These are phyloP conservation scores for Drosophila histrio DNA, from an alignment of 2,888 invertebrate genomes.

Conservation along the genomic window DNA sequence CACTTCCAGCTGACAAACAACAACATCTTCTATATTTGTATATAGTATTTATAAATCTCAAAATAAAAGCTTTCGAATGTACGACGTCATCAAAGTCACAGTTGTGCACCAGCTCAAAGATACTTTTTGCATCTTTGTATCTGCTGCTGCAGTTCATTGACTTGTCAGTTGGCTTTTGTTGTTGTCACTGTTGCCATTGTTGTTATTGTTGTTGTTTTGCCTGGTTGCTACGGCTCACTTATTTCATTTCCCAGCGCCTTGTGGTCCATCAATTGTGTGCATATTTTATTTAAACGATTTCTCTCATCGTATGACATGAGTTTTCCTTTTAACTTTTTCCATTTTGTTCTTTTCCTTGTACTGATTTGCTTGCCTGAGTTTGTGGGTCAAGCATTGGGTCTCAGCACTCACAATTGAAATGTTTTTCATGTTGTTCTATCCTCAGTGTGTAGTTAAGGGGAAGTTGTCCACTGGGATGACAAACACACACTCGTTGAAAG, in stretches of 20 bases:
- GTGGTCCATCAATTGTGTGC: constrained; percentile 69
- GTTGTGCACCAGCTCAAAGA: constrained; percentile 41
- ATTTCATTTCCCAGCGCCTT: constrained; percentile 63
- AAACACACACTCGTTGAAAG: not conserved
- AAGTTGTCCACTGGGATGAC: constrained; percentile 16
- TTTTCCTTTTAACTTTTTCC: constrained; percentile 24
- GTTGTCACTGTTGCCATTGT: constrained; percentile 20
- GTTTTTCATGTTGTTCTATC: constrained; percentile 36
- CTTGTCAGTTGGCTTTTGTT: constrained; percentile 26
- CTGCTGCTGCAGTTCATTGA: constrained; percentile 54
- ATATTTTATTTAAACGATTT: constrained; percentile 64
- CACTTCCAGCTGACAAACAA: constrained; percentile 35
- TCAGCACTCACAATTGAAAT: constrained; percentile 24
- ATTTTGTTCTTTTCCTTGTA: constrained; percentile 28
- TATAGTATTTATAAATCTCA: constrained; percentile 33
- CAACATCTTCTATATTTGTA: constrained; percentile 21
- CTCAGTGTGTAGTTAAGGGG: not conserved
- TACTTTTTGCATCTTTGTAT: constrained; percentile 30
- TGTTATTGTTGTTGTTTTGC: constrained; percentile 22
- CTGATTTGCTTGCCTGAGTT: constrained; percentile 64
- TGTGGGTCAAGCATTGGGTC: constrained; percentile 69
- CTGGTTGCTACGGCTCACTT: constrained; percentile 65
- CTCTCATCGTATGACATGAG: constrained; percentile 55
- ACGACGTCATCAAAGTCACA: constrained; percentile 49
- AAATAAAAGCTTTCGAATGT: constrained; percentile 16